A percentile compares a stretch with the other conserved stretches of the same genome.
Evolutionary conservation across 2,888 invertebrate species (phyloP).

Genomic region (Mystacides longicornis): DNA sequence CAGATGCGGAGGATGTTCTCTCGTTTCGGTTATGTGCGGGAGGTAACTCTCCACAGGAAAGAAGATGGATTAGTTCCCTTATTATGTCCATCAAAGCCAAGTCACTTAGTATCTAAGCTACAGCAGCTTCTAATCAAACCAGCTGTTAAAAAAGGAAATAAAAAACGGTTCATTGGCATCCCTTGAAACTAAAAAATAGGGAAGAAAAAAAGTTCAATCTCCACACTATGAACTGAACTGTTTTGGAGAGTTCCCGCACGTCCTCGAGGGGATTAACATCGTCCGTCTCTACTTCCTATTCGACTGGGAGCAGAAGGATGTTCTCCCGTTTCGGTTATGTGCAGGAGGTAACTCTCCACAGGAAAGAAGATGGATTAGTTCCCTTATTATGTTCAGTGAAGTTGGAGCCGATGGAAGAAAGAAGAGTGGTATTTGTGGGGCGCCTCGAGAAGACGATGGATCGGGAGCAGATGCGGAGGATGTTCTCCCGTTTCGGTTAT

Average conservation of each 20-base stretch:
- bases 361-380: too few species aligned
- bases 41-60: constrained; percentile 74
- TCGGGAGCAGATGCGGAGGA: constrained; percentile 58
- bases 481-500: constrained; percentile 71
- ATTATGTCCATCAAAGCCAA: too few species aligned
- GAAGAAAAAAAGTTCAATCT: too few species aligned
- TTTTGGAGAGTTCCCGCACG: not conserved
- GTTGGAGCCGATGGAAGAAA: constrained; percentile 58
- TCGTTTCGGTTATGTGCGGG: constrained; percentile 71
- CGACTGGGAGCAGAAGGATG: not conserved
- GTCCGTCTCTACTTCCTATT: constrained; percentile 3
- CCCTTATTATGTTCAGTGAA: not conserved
- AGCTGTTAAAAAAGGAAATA: too few species aligned
- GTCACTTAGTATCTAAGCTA: too few species aligned
- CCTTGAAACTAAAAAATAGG: too few species aligned
- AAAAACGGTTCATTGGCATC: too few species aligned
- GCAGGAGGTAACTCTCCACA: too few species aligned
- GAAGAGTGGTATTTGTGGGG: constrained; percentile 84
- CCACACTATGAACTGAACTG: not conserved
- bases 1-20: constrained; percentile 65
- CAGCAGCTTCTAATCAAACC: too few species aligned
- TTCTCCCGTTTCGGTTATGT: not conserved
- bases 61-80: constrained; percentile 68
- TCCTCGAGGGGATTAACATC: constrained; percentile 7
- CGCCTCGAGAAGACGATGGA: constrained; percentile 65